A percentile compares a stretch with the other conserved stretches of the same genome.
phyloP scores from a whole-genome alignment of 1,140 invertebrate species.

The Drosophila fuyamai region DNA sequence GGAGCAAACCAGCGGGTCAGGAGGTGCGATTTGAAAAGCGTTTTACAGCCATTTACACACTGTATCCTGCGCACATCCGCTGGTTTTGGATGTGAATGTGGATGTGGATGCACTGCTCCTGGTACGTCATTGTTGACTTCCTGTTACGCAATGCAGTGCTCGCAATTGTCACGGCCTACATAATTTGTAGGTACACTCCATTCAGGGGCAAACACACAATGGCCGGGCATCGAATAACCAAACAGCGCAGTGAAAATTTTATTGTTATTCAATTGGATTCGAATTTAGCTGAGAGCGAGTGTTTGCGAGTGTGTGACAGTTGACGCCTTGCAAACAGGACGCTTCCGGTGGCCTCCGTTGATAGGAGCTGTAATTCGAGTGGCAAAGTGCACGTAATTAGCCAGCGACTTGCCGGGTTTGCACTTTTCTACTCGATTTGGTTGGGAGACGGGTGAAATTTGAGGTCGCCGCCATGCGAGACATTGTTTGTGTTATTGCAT shows the following conservation, averaged over 20 bases:
- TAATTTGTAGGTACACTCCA: constrained; percentile 80
- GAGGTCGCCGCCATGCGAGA: constrained; percentile 64
- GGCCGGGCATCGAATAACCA: constrained; percentile 73
- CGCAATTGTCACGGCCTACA: constrained; percentile 42
- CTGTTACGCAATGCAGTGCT: constrained; percentile 55
- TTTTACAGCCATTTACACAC: constrained; percentile 80
- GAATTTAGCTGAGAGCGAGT: constrained; percentile 61
- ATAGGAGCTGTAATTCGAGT: constrained; percentile 65
- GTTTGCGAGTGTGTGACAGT: constrained; percentile 70
- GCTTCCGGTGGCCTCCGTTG: constrained; percentile 47
- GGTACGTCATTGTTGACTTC: constrained; percentile 71
- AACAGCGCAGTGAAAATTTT: constrained; percentile 67
- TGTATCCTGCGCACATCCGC: constrained; percentile 77
- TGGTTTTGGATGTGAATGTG: constrained; percentile 6
- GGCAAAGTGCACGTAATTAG: constrained; percentile 61
- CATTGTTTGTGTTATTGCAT: constrained; percentile 82
- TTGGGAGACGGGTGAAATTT: constrained; percentile 52
- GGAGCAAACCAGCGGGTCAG: constrained; percentile 6
- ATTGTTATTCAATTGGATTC: constrained; percentile 84
- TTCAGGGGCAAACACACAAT: constrained; percentile 46
- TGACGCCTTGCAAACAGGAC: constrained; percentile 78
- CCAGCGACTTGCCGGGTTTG: constrained; percentile 60
- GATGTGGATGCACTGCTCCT: constrained; percentile 18
- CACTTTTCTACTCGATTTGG: constrained; percentile 59
- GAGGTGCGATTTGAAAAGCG: constrained; percentile 69